Conservation (phyloP, 2,797 vertebrate species). For the Spinus olivaceus region DNA sequence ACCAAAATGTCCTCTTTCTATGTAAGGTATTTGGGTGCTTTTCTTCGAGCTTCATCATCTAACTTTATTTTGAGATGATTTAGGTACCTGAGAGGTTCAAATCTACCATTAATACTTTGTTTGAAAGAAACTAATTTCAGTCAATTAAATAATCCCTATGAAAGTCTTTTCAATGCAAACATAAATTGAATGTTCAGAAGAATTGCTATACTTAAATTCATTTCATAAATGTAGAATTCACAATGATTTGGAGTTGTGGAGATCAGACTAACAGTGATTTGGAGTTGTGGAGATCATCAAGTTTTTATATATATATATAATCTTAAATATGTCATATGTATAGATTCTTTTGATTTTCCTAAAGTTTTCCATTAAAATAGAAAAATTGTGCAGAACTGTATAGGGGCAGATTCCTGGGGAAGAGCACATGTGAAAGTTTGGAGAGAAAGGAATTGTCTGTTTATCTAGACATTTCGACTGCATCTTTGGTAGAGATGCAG, state of each 20-base stretch:
- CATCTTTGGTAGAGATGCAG: background rate
- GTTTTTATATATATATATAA: background rate
- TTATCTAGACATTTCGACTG: background rate
- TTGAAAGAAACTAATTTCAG: background rate
- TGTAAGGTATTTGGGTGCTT: background rate
- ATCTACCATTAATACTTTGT: background rate
- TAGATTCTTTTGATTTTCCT: background rate
- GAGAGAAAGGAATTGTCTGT: background rate
- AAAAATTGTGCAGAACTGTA: background rate
- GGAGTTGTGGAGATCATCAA: background rate
- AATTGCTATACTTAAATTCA: background rate
- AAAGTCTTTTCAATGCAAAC: background rate
- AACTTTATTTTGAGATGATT: background rate
- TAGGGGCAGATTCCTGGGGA: background rate
- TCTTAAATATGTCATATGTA: background rate
- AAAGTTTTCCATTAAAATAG: background rate
- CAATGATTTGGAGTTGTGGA: background rate
- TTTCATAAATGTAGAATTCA: background rate
- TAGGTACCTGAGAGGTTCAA: background rate
- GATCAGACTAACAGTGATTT: too few species aligned
- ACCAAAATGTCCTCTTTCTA: background rate
- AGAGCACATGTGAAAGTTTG: background rate
- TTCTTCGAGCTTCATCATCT: background rate
- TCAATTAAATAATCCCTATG: background rate
- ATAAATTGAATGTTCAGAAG: background rate